Conservation (phyloP, 2,797 vertebrate genomes). For the Lithobates sylvaticus region DNA sequence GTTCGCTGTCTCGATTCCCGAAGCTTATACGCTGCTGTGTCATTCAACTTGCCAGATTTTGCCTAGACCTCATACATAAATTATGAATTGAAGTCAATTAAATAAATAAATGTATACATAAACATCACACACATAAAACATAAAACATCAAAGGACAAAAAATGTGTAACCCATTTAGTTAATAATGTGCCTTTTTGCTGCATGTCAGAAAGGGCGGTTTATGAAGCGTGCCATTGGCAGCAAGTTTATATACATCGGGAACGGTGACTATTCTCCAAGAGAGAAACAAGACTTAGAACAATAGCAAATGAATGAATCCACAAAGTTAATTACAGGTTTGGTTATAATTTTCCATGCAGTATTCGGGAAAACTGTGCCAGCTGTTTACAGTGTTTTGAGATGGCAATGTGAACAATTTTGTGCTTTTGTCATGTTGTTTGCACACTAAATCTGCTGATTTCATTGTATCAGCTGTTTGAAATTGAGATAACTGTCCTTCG, state of each 20-base stretch:
- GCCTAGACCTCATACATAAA: too few species aligned
- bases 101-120: too few species aligned
- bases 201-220: conserved; percentile 3
- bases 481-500: too few species aligned
- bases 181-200: conserved; percentile 5
- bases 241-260: conserved; percentile 29
- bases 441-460: conserved; percentile 4
- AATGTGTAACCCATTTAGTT: not conserved
- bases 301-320: conserved; percentile 27
- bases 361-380: conserved; percentile 33
- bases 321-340: conserved; percentile 53
- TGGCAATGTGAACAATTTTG: conserved; percentile 20
- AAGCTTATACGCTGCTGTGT: too few species aligned
- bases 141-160: too few species aligned
- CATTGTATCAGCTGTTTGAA: too few species aligned
- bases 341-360: conserved; percentile 44
- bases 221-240: conserved; percentile 13
- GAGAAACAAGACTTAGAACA: conserved; percentile 30
- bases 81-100: too few species aligned
- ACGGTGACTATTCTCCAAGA: conserved; percentile 9
- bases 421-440: conserved; percentile 28
- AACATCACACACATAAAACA: too few species aligned
- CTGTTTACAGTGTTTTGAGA: conserved; percentile 44
- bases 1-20: too few species aligned
- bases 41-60: too few species aligned